phyloP scores from a whole-genome alignment of 2,113 vertebrate genomes.

The Fregetta grallaria region DNA sequence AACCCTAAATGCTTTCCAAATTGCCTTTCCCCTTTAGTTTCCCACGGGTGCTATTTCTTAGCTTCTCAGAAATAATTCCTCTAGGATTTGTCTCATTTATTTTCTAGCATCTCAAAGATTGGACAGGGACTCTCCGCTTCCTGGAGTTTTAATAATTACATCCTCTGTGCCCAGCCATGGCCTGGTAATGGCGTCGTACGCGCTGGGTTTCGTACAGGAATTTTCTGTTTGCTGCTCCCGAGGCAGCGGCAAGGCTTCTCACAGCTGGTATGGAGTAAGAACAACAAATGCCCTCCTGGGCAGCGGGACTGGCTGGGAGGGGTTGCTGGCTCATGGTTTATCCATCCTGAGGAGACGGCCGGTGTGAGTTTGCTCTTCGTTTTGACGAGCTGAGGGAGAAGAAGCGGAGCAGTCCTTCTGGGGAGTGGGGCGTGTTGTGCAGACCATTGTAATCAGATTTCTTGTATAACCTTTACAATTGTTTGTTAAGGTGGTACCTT shows the following conservation, averaged over 20 bases:
- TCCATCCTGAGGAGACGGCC: conserved; percentile 54
- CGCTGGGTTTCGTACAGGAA: conserved; percentile 38
- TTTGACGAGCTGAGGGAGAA: conserved; percentile 61
- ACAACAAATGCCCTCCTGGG: conserved; percentile 60
- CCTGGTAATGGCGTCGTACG: conserved; percentile 53
- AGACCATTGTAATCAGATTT: neutral
- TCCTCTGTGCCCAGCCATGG: conserved; percentile 65
- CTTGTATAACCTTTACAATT: neutral
- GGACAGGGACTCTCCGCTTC: conserved; percentile 59
- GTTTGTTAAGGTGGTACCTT: neutral
- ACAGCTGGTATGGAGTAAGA: conserved; percentile 49
- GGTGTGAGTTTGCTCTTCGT: conserved; percentile 34
- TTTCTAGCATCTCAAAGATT: conserved; percentile 55
- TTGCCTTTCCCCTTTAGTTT: conserved; percentile 56
- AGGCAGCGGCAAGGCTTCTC: conserved; percentile 61
- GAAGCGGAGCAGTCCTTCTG: conserved; percentile 17
- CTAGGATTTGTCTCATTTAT: conserved; percentile 51
- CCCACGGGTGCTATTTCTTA: conserved; percentile 10
- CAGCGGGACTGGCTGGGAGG: conserved; percentile 47
- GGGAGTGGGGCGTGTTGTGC: neutral
- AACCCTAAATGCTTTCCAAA: conserved; percentile 30
- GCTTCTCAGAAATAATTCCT: conserved; percentile 66
- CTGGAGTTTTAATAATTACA: conserved; percentile 68
- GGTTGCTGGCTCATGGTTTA: conserved; percentile 45
- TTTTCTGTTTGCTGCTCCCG: conserved; percentile 61